Percentiles rank a stretch among this genome's conserved stretches.
Conservation (phyloP, 2,113 vertebrate species). For the Morphnarchus princeps region DNA sequence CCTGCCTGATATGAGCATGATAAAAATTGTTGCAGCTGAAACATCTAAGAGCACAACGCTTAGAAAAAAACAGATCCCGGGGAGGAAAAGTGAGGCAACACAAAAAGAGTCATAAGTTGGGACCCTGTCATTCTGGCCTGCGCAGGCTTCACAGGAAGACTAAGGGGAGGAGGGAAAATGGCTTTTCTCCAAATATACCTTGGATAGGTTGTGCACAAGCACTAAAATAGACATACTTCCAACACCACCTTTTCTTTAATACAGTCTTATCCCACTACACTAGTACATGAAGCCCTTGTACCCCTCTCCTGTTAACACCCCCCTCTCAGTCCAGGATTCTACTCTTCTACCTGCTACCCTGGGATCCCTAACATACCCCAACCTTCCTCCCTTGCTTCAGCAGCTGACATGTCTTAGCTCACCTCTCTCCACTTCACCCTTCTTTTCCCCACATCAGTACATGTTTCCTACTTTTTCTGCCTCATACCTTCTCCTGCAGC, state of each 20-base stretch:
- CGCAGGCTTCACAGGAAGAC: neutral
- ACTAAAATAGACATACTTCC: neutral
- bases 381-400: neutral
- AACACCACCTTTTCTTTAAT: neutral
- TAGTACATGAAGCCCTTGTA: neutral
- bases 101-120: neutral
- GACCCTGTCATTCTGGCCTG: neutral
- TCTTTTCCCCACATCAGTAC: neutral
- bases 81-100: neutral
- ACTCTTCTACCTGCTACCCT: neutral
- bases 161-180: neutral
- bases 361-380: neutral
- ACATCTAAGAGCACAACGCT: neutral
- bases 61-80: neutral
- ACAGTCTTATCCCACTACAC: neutral
- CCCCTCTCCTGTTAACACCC: neutral
- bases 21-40: constrained; percentile 7
- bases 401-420: neutral
- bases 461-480: neutral
- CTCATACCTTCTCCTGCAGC: neutral
- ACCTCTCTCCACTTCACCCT: neutral
- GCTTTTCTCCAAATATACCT: neutral
- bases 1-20: neutral
- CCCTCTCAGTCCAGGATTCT: neutral
- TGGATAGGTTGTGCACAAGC: neutral